Conservation (phyloP, 2,113 vertebrate genomes). For the Deroptyus accipitrinus region DNA sequence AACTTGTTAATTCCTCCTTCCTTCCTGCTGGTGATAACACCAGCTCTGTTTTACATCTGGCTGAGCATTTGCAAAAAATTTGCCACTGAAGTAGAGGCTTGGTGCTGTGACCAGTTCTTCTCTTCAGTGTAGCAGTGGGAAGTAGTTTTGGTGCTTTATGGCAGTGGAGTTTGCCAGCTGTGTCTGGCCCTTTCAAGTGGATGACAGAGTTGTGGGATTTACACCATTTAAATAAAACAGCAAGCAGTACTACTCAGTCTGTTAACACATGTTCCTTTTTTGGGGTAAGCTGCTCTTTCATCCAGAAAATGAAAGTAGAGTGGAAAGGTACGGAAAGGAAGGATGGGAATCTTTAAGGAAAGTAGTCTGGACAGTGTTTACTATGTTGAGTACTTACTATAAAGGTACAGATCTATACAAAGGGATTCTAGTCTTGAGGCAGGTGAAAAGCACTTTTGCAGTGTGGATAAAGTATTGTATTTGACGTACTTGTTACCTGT, state of each 20-base stretch:
- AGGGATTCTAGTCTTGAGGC: background rate
- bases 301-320: background rate
- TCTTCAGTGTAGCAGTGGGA: accelerated
- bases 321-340: background rate
- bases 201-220: background rate
- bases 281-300: background rate
- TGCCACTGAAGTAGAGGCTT: accelerated
- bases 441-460: background rate
- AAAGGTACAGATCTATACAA: accelerated
- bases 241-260: accelerated
- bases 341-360: background rate
- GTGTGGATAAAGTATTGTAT: accelerated
- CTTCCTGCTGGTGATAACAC: accelerated
- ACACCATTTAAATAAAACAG: background rate
- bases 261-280: accelerated
- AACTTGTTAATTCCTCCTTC: background rate
- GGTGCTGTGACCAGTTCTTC: background rate
- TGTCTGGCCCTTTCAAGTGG: background rate
- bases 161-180: background rate
- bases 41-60: accelerated
- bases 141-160: background rate
- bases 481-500: background rate
- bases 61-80: accelerated
- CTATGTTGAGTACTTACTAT: accelerated
- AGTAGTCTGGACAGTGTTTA: background rate